Evolutionary conservation across 2,888 invertebrate species (phyloP), one percentile per base, ranked within the genome.

Genomic region (Myopa tessellatipennis): DNA sequence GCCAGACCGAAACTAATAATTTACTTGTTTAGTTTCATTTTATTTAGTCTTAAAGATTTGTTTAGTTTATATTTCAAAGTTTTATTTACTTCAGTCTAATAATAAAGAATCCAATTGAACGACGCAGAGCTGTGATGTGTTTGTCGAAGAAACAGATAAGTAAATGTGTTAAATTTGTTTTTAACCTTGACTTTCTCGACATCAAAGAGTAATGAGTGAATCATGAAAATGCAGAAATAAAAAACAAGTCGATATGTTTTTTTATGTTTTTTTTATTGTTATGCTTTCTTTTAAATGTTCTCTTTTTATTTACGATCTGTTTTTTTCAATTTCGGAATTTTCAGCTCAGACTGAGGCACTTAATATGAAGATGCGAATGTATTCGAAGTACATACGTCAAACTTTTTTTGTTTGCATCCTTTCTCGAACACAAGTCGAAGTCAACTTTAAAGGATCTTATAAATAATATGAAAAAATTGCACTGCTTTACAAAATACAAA

Each of bases 161-260:
- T 65, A 34, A 34, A 36, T 65, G 26, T 65, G 34, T 12, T 65
- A 7, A 65, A 14, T 38, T 65, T 65, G 4, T 36, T 38, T 65
- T 65, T 65, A 38, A 65, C 65, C 65, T 65, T 65, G 65, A 65
- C 65, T 38, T 65, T 65, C 55, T 55, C n/a, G 55, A 55, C 55
- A 8, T 55, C 55, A 65, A 45, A 45, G 45, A 45, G 65, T 65
- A 65, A 45, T 3, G 45, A 45, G 65, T 65, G 65, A 65, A 16
- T 65, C 65, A 65, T 38, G 36, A 65, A 65, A 61, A n/a, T 65
- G 14, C 36, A 34, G 65, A 3, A 65, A 55, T 16, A 16, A 55
- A 55, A 55, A 55, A 16, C 8, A n/a, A 16, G 8, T 55, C 16
- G n/a, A 55, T 55, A n/a, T 55, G 4, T 75, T n/a, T 58, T 75